Evolutionary conservation across 1,140 invertebrate species (phyloP), one percentile per base, ranked within the genome.

Genomic region (Pteromalus puparum): DNA sequence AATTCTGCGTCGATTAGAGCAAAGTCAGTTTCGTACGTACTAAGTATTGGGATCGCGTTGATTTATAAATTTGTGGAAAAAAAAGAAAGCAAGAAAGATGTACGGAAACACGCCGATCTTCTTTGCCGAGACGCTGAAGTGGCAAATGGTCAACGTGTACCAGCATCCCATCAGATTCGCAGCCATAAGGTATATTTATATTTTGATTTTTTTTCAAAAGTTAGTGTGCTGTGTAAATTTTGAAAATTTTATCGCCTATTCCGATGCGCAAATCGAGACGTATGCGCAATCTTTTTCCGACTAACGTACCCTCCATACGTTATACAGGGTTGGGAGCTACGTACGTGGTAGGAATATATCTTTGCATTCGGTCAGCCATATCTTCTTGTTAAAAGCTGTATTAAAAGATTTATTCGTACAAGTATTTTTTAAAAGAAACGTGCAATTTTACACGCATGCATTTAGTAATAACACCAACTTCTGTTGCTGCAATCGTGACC

Each of bases 141-240:
- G 92, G 92, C 92, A 92, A 82, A 93, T 93, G 92, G 91, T 88
- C 78, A 93, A 93, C 81, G 90, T 93, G 12, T 91, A 89, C 65
- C 90, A 89, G 12, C 88, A 88, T 38, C 91, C 90, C 75, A 90
- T 93, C 73, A 89, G 88, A 88, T 91, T 87, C 86, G 92, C 92
- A 48, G 88, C 87, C 13, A 89, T 92, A 82, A 92, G 92, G 92
- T 93, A 93, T 86, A 82, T 74, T 24, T 70, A 18, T 34, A 48
- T 21, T 75, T 80, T 61, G 13, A 28, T 28, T 87, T 82, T 21
- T 61, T 74, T 1, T 13, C 73, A 24, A 53, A 53, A 42, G 38
- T 53, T 48, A 48, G 13, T 53, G 48, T 61, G 53, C 21, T 21
- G 7, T n/a, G 5, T 0, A 24, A 34, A 74, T 81, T 80, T 76